Evolutionary conservation across 2,888 invertebrate species (phyloP).

Genomic region (Resseliella maxima): DNA sequence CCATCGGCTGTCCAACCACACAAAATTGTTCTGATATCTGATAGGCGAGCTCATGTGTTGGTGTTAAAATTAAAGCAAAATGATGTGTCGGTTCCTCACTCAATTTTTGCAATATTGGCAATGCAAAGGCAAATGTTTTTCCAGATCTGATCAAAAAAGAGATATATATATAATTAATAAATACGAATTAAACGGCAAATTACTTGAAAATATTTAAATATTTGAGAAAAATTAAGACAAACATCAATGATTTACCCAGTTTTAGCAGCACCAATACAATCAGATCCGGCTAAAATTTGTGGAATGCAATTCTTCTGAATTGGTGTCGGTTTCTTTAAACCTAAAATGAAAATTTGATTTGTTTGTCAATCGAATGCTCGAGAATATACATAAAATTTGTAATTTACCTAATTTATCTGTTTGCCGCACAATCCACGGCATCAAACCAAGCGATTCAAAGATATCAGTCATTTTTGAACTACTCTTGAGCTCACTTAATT

Average conservation of each 20-base stretch:
- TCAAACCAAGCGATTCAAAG: slow-evolving; percentile 75
- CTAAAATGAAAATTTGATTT: slow-evolving; percentile 70
- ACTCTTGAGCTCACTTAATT: no score
- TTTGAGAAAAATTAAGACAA: no score
- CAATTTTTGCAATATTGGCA: slow-evolving; percentile 91
- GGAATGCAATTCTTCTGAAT: slow-evolving; percentile 87
- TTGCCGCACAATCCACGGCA: slow-evolving; percentile 81
- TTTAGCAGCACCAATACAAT: slow-evolving; percentile 96
- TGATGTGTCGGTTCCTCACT: slow-evolving; percentile 96
- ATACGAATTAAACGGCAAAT: neutral
- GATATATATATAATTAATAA: neutral
- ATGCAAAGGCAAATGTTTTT: slow-evolving; percentile 96
- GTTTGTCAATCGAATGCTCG: no score
- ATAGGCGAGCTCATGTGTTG: slow-evolving; percentile 91
- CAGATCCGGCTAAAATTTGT: slow-evolving; percentile 79
- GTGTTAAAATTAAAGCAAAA: slow-evolving; percentile 93
- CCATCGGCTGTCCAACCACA: slow-evolving; percentile 89
- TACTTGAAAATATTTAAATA: neutral
- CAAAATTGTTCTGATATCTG: slow-evolving; percentile 96
- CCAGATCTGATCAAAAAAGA: slow-evolving; percentile 73
- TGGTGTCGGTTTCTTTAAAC: slow-evolving; percentile 81
- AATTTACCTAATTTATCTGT: slow-evolving; percentile 74
- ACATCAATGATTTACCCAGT: slow-evolving; percentile 83
- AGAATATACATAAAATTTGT: neutral
- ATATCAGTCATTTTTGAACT: slow-evolving; percentile 62